Base-by-base conservation (phyloP, 2,797 vertebrate genomes). In the Cuniculus paca region DNA sequence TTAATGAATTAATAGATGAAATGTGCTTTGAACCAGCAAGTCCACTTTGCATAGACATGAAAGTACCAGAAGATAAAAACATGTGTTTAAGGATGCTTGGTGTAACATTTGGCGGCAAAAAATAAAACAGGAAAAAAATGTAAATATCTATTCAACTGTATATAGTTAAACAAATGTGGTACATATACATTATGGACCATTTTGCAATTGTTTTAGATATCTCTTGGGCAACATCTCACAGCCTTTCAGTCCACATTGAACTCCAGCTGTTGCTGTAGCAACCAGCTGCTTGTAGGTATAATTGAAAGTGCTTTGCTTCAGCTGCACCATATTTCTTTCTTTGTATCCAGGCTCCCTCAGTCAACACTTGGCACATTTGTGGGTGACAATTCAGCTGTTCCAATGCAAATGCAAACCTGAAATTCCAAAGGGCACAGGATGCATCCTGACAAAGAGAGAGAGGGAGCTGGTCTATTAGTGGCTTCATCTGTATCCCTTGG, bases 261-360 rank as follows among this genome's bases (percentile, higher is more conserved):
- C n/a, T 90, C 42, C n/a, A 82, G 65, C 95, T 94, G 92, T 96
- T 96, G 90, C 95, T 75, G 17, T 92, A 95, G 94, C 90, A 96
- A 96, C 94, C 50, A 80, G 79, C 58, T 90, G 61, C 88, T 50
- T 20, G 42, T 28, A 36, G 85, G 70, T 77, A 48, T 58, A 74
- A 75, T 4, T 56, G 68, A 75, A 78, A 34, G 74, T 4, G 39
- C 75, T 90, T 86, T 90, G 48, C 52, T 83, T 85, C 60, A 75
- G 61, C 68, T 50, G 31, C 7, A 83, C 14, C 31, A 9, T 56
- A 45, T 54, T 74, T 78, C 72, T 91, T 61, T 17, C 79, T 56
- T 54, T 91, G 31, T 80, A 74, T 36, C 45, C 58, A 65, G 85
- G 39, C 17, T 42, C 58, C 52, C 39, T 70, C 22, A 26, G 58